phyloP scores from a whole-genome alignment of 1,140 invertebrate genomes.

The Apis florea region DNA sequence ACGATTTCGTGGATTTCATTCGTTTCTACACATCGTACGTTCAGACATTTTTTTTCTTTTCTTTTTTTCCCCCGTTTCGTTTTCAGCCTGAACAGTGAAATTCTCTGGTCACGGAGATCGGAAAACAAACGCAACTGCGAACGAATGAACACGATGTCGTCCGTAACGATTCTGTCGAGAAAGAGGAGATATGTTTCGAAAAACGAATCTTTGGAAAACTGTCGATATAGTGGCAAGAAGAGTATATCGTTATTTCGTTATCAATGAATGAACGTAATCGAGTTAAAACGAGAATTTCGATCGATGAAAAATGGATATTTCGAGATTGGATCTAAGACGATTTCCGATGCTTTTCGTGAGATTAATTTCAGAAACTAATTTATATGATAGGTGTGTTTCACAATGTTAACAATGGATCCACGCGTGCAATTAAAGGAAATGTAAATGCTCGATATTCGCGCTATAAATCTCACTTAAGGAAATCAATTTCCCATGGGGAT shows the following conservation, averaged over 20 bases:
- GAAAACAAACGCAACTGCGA: background rate
- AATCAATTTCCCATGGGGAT: background rate
- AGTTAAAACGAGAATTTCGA: background rate
- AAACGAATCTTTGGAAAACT: background rate
- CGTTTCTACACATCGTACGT: background rate
- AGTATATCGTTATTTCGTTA: background rate
- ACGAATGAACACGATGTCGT: background rate
- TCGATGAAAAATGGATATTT: background rate
- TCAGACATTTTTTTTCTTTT: background rate
- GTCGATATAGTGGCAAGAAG: background rate
- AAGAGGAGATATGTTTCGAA: too few relatives aligned
- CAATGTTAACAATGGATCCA: slow-evolving; percentile 54
- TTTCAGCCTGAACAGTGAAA: background rate
- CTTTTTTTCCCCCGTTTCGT: background rate
- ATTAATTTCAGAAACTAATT: slow-evolving; percentile 66
- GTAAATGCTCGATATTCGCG: background rate
- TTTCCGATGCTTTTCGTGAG: slow-evolving; percentile 16
- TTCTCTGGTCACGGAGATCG: background rate
- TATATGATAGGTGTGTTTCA: slow-evolving; percentile 50
- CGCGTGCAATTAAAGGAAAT: slow-evolving; percentile 19
- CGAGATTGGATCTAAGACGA: slow-evolving; percentile 23
- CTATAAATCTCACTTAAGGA: slow-evolving; percentile 9
- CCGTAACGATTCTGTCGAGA: background rate
- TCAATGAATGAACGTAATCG: background rate
- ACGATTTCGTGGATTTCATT: background rate